Evolutionary conservation across 2,113 vertebrate genomes (phyloP).

Genomic region (Sminthopsis crassicaudata): DNA sequence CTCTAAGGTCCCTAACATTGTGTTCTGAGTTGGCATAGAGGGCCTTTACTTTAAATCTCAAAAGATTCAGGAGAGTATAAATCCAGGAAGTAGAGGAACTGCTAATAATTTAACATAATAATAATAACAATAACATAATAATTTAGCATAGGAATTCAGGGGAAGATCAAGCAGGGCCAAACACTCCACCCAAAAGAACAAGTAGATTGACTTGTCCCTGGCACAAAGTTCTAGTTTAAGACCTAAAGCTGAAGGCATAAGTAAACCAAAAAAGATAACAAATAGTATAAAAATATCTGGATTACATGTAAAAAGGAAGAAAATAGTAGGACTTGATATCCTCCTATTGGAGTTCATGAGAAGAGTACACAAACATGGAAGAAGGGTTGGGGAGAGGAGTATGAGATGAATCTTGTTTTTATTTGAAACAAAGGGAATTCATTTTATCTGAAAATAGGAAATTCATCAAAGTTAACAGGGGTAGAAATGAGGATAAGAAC

Average conservation of each 20-base stretch:
- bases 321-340: too few relatives aligned
- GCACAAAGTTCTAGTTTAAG: neutral
- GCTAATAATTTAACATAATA: too few relatives aligned
- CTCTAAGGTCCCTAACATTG: neutral
- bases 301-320: too few relatives aligned
- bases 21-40: neutral
- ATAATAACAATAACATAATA: too few relatives aligned
- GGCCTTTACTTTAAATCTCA: neutral
- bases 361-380: too few relatives aligned
- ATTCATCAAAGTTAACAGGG: too few relatives aligned
- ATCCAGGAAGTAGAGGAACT: neutral
- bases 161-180: neutral
- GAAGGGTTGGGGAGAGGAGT: too few relatives aligned
- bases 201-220: neutral
- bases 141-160: neutral
- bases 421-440: too few relatives aligned
- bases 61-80: neutral
- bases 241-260: neutral
- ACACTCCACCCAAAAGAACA: neutral
- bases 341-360: too few relatives aligned
- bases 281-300: neutral
- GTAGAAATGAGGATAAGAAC: too few relatives aligned
- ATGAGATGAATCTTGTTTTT: too few relatives aligned
- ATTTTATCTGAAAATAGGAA: too few relatives aligned
- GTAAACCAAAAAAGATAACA: neutral